Percentiles rank a stretch among this genome's conserved stretches.
Conservation (phyloP, 2,888 invertebrate species). For the Disparrhopalites patrizii region DNA sequence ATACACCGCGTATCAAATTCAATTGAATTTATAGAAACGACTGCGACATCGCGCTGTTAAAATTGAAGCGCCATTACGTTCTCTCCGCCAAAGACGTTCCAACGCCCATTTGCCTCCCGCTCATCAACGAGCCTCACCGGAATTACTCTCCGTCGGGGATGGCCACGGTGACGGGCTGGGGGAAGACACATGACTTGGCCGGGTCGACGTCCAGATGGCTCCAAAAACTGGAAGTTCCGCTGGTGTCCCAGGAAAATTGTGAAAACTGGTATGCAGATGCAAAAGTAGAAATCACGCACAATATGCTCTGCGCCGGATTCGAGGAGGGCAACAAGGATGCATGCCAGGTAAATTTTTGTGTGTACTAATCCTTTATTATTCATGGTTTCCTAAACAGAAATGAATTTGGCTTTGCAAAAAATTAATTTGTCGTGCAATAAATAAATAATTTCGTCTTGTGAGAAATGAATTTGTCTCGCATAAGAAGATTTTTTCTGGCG, state of each 20-base stretch:
- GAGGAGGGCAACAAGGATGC: neutral
- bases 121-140: neutral
- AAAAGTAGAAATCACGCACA: neutral
- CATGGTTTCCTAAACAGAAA: too few relatives aligned
- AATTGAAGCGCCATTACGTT: neutral
- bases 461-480: too few relatives aligned
- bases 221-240: constrained; percentile 7
- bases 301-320: constrained; percentile 1
- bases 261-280: too few relatives aligned
- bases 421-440: too few relatives aligned
- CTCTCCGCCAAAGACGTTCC: neutral
- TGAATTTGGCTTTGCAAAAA: too few relatives aligned
- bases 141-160: neutral
- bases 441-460: too few relatives aligned
- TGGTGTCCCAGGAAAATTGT: neutral
- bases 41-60: neutral
- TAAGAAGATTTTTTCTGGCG: too few relatives aligned
- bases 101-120: neutral
- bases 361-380: too few relatives aligned
- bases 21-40: neutral
- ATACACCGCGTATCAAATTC: too few relatives aligned
- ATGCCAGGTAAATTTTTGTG: constrained; percentile 17
- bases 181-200: neutral
- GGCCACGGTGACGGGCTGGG: constrained; percentile 1
- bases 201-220: neutral